Evolutionary conservation across 2,113 vertebrate genomes (phyloP), one percentile per base, ranked within the genome.

Genomic region (Paradoxurus hermaphroditus): DNA sequence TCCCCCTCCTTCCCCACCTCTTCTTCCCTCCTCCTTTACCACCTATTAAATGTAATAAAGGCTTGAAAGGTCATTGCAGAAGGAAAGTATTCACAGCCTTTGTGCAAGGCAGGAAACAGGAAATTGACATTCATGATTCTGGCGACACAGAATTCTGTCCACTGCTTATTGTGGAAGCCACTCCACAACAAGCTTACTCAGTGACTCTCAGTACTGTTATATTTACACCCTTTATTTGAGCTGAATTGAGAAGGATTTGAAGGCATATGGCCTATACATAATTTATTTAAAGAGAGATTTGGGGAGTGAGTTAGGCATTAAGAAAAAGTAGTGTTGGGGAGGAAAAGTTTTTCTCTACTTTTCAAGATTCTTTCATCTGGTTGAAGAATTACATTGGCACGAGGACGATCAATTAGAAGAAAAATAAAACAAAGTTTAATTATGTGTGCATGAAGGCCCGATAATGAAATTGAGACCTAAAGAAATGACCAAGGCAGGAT

Each of bases 11-110:
- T 10, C 12, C 46, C 73, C 14, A 9, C 13, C 13, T 3, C 3
- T 1, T 14, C 25, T 75, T 18, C 67, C 36, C 95, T 97, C 73
- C 86, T 84, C 12, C 81, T 56, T 94, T 96, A 56, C 94, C 27
- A 86, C 62, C 89, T 75, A 95, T 98, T 98, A 97, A 97, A 98
- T 96, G 87, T 97, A 98, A 97, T 95, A 90, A 98, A 89, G 85
- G 9, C 86, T 97, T 97, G 86, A 98, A 98, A 98, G 97, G 97
- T 98, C 97, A 97, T 34, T 90, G 53, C 68, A 82, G 78, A 96
- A 97, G 97, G 68, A 62, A 75, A 97, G 25, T 96, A 83, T 96
- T 98, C 96, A 78, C 21, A 83, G 91, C 27, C 94, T 87, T 25
- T 91, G 56, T 34, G 67, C 72, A 88, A 96, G n/a, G 39, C 67